These are phyloP conservation scores for Gymnosoma rotundatum DNA, from an alignment of 2,888 invertebrate genomes.

Conservation along the genomic window DNA sequence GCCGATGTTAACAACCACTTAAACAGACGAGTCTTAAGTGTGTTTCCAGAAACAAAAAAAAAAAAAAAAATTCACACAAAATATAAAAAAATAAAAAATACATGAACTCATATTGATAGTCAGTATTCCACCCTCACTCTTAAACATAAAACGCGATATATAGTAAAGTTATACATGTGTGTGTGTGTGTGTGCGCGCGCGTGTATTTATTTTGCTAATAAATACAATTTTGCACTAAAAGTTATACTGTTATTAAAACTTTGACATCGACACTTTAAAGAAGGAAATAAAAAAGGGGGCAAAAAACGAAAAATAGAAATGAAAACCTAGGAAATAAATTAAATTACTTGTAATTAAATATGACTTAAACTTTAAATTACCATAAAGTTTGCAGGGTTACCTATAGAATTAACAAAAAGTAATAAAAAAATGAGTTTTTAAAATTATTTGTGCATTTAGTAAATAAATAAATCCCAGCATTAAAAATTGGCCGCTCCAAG, in stretches of 20 bases:
- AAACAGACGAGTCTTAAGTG: conserved; percentile 57
- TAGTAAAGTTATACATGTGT: neutral
- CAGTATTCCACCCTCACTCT: neutral
- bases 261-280: conserved; percentile 45
- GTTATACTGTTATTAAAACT: conserved; percentile 45
- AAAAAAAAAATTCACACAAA: conserved; percentile 12
- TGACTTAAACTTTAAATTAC: conserved; percentile 18
- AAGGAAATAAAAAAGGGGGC: neutral
- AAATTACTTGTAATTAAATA: conserved; percentile 34
- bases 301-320: neutral
- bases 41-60: conserved; percentile 19
- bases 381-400: neutral
- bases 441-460: no score
- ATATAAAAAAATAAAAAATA: neutral
- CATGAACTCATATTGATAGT: conserved; percentile 40
- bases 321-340: conserved; percentile 24
- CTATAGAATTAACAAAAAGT: neutral
- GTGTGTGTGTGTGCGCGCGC: neutral
- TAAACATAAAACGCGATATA: conserved; percentile 1
- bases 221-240: conserved; percentile 32
- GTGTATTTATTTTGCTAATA: conserved; percentile 17
- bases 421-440: no score
- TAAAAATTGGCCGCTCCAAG: no score
- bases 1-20: conserved; percentile 62
- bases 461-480: no score